Evolutionary conservation across 2,888 invertebrate genomes (phyloP).

Genomic region (Branchipolynoe longqiensis): DNA sequence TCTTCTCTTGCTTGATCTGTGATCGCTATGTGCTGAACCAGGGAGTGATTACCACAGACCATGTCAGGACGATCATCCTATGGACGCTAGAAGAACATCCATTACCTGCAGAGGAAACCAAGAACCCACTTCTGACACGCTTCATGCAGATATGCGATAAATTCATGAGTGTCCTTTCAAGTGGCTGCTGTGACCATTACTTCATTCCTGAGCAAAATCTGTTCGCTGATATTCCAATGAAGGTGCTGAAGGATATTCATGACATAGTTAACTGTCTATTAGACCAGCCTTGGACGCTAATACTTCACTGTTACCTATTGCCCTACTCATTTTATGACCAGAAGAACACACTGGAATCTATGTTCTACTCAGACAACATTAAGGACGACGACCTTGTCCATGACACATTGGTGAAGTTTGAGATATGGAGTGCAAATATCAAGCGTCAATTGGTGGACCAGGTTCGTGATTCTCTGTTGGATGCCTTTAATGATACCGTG

Average conservation of each 20-base stretch:
- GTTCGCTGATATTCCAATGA: constrained; percentile 9
- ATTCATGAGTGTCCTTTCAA: neutral
- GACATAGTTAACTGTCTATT: constrained; percentile 31
- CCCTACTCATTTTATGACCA: constrained; percentile 29
- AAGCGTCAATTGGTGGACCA: neutral
- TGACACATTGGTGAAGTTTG: neutral
- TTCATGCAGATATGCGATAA: constrained; percentile 31
- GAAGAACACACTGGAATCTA: neutral
- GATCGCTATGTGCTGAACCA: neutral
- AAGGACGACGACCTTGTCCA: neutral
- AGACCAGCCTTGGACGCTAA: constrained; percentile 21
- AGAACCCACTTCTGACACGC: neutral
- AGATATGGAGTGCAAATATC: neutral
- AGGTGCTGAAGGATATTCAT: constrained; percentile 17
- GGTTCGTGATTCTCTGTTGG: neutral
- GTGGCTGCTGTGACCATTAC: constrained; percentile 26
- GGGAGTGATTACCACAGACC: constrained; percentile 8
- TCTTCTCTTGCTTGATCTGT: constrained; percentile 6
- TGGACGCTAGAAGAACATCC: constrained; percentile 35
- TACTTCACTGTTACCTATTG: constrained; percentile 33
- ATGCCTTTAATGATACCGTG: constrained; percentile 16
- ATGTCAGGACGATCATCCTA: neutral
- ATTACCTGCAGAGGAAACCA: too few species aligned
- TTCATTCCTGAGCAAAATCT: constrained; percentile 43
- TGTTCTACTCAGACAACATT: constrained; percentile 8